Conservation (phyloP, 2,888 invertebrate genomes). For the Apamea anceps region DNA sequence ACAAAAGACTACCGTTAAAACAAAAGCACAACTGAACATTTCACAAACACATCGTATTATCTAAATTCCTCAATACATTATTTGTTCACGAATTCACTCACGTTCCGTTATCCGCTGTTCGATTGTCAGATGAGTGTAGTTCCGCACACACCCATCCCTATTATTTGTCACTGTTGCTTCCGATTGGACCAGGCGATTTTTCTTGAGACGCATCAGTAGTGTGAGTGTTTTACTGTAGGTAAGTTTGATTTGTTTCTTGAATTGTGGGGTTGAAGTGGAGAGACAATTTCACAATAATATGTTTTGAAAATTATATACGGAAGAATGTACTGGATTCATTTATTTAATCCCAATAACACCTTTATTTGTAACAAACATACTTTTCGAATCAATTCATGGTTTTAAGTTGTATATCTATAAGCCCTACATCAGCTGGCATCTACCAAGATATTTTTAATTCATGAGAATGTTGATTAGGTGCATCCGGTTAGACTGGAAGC, state of each 20-base stretch:
- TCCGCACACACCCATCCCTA: conserved; percentile 44
- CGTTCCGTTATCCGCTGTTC: conserved; percentile 52
- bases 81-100: conserved; percentile 60
- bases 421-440: not conserved
- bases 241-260: conserved; percentile 49
- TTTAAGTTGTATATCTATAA: not conserved
- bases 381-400: not conserved
- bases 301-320: not conserved
- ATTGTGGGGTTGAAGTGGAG: not conserved
- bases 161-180: conserved; percentile 68
- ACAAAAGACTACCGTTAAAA: not conserved
- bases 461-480: not conserved
- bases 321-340: not conserved
- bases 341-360: not conserved
- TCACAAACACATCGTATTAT: conserved; percentile 35
- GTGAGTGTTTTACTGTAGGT: conserved; percentile 17
- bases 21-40: conserved; percentile 10
- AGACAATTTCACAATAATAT: not conserved
- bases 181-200: conserved; percentile 59
- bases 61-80: conserved; percentile 46
- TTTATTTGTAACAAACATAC: not conserved
- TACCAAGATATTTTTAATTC: not conserved
- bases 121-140: conserved; percentile 61
- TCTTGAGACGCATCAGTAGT: conserved; percentile 55
- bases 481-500: too few relatives aligned